A percentile compares a stretch with the other conserved stretches of the same genome.
These are phyloP conservation scores for Cerastis rubricosa DNA, from an alignment of 2,888 invertebrate species.

Conservation along the genomic window DNA sequence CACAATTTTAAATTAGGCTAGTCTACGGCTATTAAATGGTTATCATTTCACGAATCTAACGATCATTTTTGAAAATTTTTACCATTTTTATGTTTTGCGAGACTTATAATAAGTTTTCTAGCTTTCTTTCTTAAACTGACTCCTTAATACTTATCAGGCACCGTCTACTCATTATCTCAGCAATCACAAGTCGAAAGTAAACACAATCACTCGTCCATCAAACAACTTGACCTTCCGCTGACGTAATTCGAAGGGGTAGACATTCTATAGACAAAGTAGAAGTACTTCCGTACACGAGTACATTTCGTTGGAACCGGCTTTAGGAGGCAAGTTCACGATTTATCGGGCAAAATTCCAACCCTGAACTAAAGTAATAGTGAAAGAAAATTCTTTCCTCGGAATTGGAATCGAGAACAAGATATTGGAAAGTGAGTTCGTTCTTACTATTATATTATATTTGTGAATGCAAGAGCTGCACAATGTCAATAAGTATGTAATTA, in stretches of 20 bases:
- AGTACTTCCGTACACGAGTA: slow-evolving; percentile 8
- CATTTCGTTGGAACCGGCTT: slow-evolving; percentile 12
- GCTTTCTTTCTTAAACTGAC: background rate
- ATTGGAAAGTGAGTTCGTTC: slow-evolving; percentile 10
- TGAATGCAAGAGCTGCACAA: background rate
- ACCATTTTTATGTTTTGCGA: too few relatives aligned
- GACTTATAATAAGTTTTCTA: too few relatives aligned
- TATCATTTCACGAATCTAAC: background rate
- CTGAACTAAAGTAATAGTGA: slow-evolving; percentile 11
- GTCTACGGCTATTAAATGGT: background rate
- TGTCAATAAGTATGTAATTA: too few relatives aligned
- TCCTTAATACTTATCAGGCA: background rate
- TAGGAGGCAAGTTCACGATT: slow-evolving; percentile 25
- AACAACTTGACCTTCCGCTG: slow-evolving; percentile 41
- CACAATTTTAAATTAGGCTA: background rate
- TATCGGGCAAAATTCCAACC: slow-evolving; percentile 33
- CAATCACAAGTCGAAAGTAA: slow-evolving; percentile 18
- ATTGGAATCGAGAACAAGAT: slow-evolving; percentile 16
- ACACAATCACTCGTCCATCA: slow-evolving; percentile 10
- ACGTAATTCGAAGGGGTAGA: slow-evolving; percentile 50
- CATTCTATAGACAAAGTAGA: slow-evolving; percentile 16
- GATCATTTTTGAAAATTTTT: too few relatives aligned
- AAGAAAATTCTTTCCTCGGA: slow-evolving; percentile 36
- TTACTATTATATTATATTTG: too few relatives aligned
- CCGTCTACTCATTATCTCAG: background rate